Evolutionary conservation across 2,113 vertebrate genomes (phyloP).

Genomic region (Arvicanthis niloticus): DNA sequence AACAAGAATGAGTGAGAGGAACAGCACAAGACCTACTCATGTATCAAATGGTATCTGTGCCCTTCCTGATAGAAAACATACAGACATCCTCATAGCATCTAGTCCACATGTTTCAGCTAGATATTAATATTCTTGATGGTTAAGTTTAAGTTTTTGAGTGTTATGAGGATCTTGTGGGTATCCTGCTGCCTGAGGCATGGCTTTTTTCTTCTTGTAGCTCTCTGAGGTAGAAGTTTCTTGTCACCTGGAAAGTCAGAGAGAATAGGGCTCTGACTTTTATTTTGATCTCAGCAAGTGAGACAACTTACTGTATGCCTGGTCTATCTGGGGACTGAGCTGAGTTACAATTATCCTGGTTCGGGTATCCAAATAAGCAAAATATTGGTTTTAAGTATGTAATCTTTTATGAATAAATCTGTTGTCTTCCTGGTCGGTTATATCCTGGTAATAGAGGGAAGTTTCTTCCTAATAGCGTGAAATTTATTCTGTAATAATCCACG

Average conservation of each 20-base stretch:
- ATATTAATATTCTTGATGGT: background rate
- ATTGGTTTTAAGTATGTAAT: background rate
- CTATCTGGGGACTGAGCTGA: background rate
- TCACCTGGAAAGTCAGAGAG: background rate
- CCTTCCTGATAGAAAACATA: background rate
- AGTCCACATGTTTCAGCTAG: background rate
- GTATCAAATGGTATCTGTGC: background rate
- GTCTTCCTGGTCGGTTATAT: background rate
- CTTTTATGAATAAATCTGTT: background rate
- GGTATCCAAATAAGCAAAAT: background rate
- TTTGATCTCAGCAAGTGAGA: background rate
- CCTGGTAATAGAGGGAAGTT: background rate
- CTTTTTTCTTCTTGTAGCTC: background rate
- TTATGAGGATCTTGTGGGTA: background rate
- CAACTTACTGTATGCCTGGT: background rate
- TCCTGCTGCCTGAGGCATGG: background rate
- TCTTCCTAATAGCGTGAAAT: background rate
- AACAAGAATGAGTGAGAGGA: background rate
- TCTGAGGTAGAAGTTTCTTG: slow-evolving; percentile 13
- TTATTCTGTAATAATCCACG: background rate
- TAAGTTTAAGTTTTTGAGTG: background rate
- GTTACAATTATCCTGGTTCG: background rate
- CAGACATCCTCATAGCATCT: background rate
- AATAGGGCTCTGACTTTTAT: background rate
- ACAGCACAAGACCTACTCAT: background rate